These are phyloP conservation scores for Netelia virgata DNA, from an alignment of 2,888 invertebrate species.

Conservation along the genomic window DNA sequence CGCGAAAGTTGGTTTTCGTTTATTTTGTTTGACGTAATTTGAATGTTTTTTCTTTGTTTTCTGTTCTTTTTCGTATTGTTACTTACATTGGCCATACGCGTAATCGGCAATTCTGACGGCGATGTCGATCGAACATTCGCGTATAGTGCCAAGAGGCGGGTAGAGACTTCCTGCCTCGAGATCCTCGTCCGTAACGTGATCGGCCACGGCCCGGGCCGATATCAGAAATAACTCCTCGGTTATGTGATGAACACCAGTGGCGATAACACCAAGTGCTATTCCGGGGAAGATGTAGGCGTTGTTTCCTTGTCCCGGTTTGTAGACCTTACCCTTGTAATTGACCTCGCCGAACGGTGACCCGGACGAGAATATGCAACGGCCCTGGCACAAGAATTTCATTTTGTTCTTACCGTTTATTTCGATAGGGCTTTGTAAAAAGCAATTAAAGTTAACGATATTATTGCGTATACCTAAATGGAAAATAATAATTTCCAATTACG, in stretches of 20 bases:
- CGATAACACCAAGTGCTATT: slow-evolving; percentile 96
- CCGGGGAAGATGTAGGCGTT: slow-evolving; percentile 99
- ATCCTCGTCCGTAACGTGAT: slow-evolving; percentile 93
- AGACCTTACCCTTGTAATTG: slow-evolving; percentile 91
- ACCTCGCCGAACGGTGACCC: slow-evolving; percentile 98
- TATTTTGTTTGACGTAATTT: slow-evolving; percentile 22
- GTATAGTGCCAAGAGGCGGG: slow-evolving; percentile 94
- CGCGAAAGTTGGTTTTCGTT: background rate
- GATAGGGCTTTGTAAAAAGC: background rate
- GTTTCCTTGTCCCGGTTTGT: slow-evolving; percentile 97
- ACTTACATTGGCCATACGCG: slow-evolving; percentile 94
- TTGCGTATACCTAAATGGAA: too few species aligned
- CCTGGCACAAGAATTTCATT: slow-evolving; percentile 85
- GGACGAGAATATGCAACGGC: slow-evolving; percentile 96
- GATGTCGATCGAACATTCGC: slow-evolving; percentile 95
- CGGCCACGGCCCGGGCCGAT: slow-evolving; percentile 96
- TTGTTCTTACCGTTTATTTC: background rate
- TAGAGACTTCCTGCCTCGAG: slow-evolving; percentile 95
- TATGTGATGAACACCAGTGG: slow-evolving; percentile 96
- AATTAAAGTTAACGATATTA: too few species aligned
- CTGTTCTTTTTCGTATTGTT: background rate
- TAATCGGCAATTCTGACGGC: slow-evolving; percentile 94
- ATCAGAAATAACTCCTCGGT: slow-evolving; percentile 97
- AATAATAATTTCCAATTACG: too few species aligned
- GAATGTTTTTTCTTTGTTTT: slow-evolving; percentile 17